A percentile compares a stretch with the other conserved stretches of the same genome.
These are phyloP conservation scores for Eledone cirrhosa DNA, from an alignment of 2,888 invertebrate species.

Conservation along the genomic window DNA sequence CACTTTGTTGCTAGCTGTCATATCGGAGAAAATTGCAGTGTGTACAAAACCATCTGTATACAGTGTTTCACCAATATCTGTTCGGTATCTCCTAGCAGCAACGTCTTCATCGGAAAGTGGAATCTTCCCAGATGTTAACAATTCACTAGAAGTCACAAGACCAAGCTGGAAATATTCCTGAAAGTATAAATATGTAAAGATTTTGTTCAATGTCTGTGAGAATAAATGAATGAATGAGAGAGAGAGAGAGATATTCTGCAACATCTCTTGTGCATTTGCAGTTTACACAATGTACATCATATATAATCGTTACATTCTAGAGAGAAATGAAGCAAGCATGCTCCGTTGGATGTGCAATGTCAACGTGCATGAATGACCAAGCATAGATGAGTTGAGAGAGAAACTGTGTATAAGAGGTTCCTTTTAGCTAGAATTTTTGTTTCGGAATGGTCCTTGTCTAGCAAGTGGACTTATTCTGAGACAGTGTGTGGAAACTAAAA, in stretches of 20 bases:
- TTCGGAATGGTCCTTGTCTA: not conserved
- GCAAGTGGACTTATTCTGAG: too few species aligned
- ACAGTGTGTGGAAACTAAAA: too few species aligned
- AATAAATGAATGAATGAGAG: too few species aligned
- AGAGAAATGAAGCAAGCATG: too few species aligned
- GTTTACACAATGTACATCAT: not conserved
- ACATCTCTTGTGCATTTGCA: too few species aligned
- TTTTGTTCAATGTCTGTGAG: too few species aligned
- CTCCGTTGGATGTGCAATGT: too few species aligned
- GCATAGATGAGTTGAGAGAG: too few species aligned
- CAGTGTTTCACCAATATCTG: slow-evolving; percentile 73
- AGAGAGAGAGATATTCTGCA: too few species aligned
- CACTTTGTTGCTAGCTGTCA: not conserved
- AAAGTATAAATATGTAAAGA: slow-evolving; percentile 50
- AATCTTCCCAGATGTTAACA: slow-evolving; percentile 70
- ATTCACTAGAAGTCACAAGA: slow-evolving; percentile 68
- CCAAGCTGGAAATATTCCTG: slow-evolving; percentile 72
- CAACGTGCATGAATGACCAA: too few species aligned
- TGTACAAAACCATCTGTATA: slow-evolving; percentile 73
- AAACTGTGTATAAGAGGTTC: not conserved
- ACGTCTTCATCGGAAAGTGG: slow-evolving; percentile 73
- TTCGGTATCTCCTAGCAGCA: slow-evolving; percentile 73
- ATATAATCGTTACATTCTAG: not conserved
- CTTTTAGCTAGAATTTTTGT: not conserved
- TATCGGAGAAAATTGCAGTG: slow-evolving; percentile 59